These are phyloP conservation scores for Rostratula benghalensis DNA, from an alignment of 2,113 vertebrate species.

Conservation along the genomic window DNA sequence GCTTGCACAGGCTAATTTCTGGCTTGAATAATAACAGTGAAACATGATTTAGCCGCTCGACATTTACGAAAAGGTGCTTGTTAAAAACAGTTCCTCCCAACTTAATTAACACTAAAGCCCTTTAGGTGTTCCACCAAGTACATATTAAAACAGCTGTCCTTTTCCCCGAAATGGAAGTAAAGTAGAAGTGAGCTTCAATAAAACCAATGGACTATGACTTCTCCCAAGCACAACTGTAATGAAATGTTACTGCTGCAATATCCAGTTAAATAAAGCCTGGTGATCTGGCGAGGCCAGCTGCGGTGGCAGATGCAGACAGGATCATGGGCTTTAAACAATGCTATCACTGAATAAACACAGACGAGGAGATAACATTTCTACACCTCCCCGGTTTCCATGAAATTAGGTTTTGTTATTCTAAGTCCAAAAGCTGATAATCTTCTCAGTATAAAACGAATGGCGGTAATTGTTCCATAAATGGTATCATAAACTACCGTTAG, in stretches of 20 bases:
- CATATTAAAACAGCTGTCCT: conserved; percentile 67
- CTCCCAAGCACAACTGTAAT: conserved; percentile 56
- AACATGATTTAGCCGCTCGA: conserved; percentile 22
- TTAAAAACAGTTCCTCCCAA: conserved; percentile 59
- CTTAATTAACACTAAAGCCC: conserved; percentile 65
- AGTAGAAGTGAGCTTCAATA: conserved; percentile 61
- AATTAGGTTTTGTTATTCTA: conserved; percentile 48
- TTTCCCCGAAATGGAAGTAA: conserved; percentile 50
- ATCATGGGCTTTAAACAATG: conserved; percentile 48
- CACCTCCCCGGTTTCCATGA: conserved; percentile 50
- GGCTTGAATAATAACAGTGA: neutral
- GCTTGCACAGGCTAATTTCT: neutral
- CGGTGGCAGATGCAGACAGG: conserved; percentile 61
- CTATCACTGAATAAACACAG: conserved; percentile 54
- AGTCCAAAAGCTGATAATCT: conserved; percentile 34
- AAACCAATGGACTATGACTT: conserved; percentile 73
- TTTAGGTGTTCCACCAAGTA: conserved; percentile 53
- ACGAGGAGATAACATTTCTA: conserved; percentile 15
- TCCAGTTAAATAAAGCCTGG: conserved; percentile 68
- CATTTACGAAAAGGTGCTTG: conserved; percentile 59
- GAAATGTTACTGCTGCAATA: conserved; percentile 69
- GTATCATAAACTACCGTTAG: neutral
- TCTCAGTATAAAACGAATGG: neutral
- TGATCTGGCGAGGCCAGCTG: conserved; percentile 65
- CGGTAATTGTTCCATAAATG: neutral